A percentile compares a stretch with the other conserved stretches of the same genome.
phyloP scores from a whole-genome alignment of 2,888 invertebrate species.

The Perdita meconis region DNA sequence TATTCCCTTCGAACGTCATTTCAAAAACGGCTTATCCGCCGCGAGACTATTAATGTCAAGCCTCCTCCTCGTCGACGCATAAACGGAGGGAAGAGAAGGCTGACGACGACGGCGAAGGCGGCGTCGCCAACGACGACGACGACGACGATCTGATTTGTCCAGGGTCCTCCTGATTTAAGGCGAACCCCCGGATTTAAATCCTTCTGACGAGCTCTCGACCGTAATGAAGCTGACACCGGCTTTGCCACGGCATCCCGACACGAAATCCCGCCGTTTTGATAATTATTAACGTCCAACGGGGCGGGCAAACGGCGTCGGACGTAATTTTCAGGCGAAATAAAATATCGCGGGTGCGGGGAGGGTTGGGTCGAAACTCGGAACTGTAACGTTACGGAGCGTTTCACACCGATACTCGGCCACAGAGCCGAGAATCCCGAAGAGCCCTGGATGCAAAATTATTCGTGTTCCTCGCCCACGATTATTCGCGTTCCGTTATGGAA shows the following conservation, averaged over 20 bases:
- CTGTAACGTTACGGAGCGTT: background rate
- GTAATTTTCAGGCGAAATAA: slow-evolving; percentile 27
- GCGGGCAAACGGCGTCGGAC: background rate
- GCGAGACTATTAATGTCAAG: slow-evolving; percentile 73
- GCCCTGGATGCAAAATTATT: slow-evolving; percentile 29
- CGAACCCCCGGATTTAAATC: slow-evolving; percentile 59
- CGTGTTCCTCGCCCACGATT: slow-evolving; percentile 17
- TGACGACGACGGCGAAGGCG: slow-evolving; percentile 47
- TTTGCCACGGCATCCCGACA: slow-evolving; percentile 44
- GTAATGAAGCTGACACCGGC: slow-evolving; percentile 62
- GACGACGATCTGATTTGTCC: slow-evolving; percentile 62
- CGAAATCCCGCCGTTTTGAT: slow-evolving; percentile 21
- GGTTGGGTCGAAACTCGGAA: background rate
- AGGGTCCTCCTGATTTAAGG: slow-evolving; percentile 63
- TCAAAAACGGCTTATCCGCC: slow-evolving; percentile 74
- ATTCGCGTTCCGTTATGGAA: slow-evolving; percentile 32
- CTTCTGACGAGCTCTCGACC: slow-evolving; percentile 51
- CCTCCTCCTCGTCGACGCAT: slow-evolving; percentile 66
- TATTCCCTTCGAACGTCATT: slow-evolving; percentile 75
- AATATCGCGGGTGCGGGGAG: background rate
- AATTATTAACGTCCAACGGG: slow-evolving; percentile 37
- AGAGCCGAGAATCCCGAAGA: background rate
- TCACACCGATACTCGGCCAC: slow-evolving; percentile 5
- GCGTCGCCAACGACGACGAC: slow-evolving; percentile 36
- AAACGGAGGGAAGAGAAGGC: slow-evolving; percentile 62